A percentile compares a stretch with the other conserved stretches of the same genome.
These are phyloP conservation scores for Chironomus striatipennis DNA, from an alignment of 1,140 invertebrate species.

Conservation along the genomic window DNA sequence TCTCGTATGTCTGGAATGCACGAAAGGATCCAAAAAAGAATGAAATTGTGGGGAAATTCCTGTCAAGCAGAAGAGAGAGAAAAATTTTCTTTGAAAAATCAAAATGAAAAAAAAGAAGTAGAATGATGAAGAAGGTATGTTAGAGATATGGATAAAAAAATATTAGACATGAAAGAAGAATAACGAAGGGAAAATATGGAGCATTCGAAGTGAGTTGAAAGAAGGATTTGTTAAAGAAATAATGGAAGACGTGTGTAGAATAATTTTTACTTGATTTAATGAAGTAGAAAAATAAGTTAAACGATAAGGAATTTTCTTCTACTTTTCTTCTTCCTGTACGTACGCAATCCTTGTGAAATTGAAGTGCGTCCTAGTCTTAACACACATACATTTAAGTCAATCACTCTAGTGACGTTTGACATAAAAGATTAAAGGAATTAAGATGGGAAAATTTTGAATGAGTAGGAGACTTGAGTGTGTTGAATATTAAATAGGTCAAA, in stretches of 20 bases:
- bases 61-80: no score
- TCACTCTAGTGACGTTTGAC: background rate
- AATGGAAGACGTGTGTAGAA: background rate
- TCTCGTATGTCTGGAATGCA: no score
- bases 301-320: background rate
- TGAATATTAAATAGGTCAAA: no score
- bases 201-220: background rate
- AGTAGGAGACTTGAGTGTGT: no score
- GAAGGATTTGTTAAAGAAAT: background rate
- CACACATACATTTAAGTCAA: conserved; percentile 4
- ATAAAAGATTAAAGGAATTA: background rate
- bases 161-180: background rate
- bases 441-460: no score
- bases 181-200: background rate
- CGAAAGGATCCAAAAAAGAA: no score
- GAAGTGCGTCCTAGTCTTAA: background rate
- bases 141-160: background rate
- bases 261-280: conserved; percentile 18
- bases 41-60: no score
- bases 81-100: no score
- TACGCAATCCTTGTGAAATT: background rate
- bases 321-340: background rate
- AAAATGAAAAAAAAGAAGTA: no score
- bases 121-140: no score
- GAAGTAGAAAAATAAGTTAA: conserved; percentile 21